A percentile compares a stretch with the other conserved stretches of the same genome.
Evolutionary conservation across 2,888 invertebrate species (phyloP).

Genomic region (Brachypterus glaber): DNA sequence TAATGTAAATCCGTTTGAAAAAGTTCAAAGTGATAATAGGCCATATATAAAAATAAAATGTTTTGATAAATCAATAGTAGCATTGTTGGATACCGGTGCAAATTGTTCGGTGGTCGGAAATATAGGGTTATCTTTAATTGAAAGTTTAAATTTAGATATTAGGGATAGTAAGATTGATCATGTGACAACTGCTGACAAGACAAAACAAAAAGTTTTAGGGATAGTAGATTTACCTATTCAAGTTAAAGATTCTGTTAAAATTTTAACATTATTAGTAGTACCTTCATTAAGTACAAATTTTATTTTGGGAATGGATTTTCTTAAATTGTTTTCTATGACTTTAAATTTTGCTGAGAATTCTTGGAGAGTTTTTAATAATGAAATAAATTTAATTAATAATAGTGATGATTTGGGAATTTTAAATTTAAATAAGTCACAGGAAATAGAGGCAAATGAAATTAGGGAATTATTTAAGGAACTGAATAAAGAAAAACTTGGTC

Average conservation of each 20-base stretch:
- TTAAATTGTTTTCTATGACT: slow-evolving; percentile 4
- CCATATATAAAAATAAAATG: background rate
- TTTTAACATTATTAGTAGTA: slow-evolving; percentile 5
- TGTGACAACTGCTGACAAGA: slow-evolving; percentile 7
- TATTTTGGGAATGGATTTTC: slow-evolving; percentile 8
- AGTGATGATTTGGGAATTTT: background rate
- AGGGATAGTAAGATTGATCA: slow-evolving; percentile 1
- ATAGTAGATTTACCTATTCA: no score
- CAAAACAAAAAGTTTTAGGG: slow-evolving; percentile 2
- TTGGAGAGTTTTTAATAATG: background rate
- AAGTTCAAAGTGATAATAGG: background rate
- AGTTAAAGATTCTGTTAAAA: slow-evolving; percentile 1
- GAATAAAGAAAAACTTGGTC: slow-evolving; percentile 10
- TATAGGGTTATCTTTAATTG: background rate
- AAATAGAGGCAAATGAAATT: slow-evolving; percentile 6
- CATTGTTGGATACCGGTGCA: slow-evolving; percentile 9
- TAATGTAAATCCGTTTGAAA: background rate
- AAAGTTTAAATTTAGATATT: slow-evolving; percentile 5
- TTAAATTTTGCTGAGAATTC: slow-evolving; percentile 4
- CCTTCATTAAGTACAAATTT: slow-evolving; percentile 3
- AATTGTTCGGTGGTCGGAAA: background rate
- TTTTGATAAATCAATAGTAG: background rate
- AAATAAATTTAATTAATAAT: background rate
- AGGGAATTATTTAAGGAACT: slow-evolving; percentile 10
- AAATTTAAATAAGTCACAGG: background rate